Base-by-base conservation (phyloP, 2,888 invertebrate genomes). In the Drosophila subsilvestris region DNA sequence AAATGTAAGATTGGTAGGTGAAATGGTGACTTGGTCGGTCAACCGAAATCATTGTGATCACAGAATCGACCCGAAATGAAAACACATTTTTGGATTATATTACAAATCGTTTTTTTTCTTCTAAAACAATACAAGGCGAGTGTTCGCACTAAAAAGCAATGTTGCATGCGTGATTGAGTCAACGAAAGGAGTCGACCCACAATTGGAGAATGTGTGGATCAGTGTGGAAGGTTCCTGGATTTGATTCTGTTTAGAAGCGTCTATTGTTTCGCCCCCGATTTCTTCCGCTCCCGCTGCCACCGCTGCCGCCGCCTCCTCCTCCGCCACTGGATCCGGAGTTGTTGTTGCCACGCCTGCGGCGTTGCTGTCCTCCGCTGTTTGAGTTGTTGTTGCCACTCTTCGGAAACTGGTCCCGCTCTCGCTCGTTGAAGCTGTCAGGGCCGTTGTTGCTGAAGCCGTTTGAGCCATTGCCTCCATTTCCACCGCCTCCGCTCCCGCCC, bases 241-340 rank as follows among this genome's bases (percentile, higher is more conserved):
- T 76, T 78, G 47, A 29, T 43, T 22, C 29, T 25, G 49, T 47
- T 42, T 86, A 90, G 63, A 89, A 90, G 17, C 90, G 88, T 58
- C 91, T 77, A 69, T 85, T 91, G 56, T 87, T 86, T 8, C 90
- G 91, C 14, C 80, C 80, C 0, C 85, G 74, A 57, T 71, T 86
- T 17, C 85, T 73, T 5, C 76, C 79, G 20, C 65, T 78, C 1
- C 89, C 80, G 4, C 82, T 76, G 17, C 71, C 76, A 5, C 75
- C 79, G 3, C 78, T 73, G 18, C 75, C 76, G 3, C 75, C 42
- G 51, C 67, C 58, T 9, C 74, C 73, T 32, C 44, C 63, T 6
- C 47, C 66, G 20, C 54, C 55, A 51, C 56, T 60, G 67, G 62
- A 14, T 1, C 68, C 77, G 44, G 51, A 74, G 43, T 67, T 79